Evolutionary conservation across 2,797 vertebrate species (phyloP).

Genomic region (Onychomys arenicola): DNA sequence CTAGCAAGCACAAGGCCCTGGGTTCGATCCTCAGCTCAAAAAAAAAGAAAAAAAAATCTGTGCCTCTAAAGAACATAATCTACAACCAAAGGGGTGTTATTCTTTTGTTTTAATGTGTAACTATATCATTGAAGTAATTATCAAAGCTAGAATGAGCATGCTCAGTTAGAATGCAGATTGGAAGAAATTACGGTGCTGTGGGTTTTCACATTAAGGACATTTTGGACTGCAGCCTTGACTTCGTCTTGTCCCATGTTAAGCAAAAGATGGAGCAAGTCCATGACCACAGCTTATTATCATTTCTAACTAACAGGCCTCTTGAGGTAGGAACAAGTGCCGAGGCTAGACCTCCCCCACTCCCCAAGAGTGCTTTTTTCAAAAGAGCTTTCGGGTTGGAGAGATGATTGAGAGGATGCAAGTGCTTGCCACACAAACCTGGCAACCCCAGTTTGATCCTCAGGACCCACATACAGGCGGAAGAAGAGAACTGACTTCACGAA

Average conservation of each 20-base stretch:
- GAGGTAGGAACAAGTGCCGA: background rate
- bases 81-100: background rate
- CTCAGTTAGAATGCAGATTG: conserved; percentile 33
- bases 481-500: background rate
- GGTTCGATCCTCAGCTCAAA: too few relatives aligned
- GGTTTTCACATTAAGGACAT: conserved; percentile 43
- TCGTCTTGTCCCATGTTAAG: background rate
- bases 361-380: background rate
- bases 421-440: background rate
- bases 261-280: background rate
- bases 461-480: background rate
- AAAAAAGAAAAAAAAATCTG: too few relatives aligned
- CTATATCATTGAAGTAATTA: conserved; percentile 64
- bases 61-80: conserved; percentile 28
- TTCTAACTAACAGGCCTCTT: background rate
- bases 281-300: background rate
- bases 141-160: conserved; percentile 69
- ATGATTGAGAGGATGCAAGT: background rate
- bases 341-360: background rate
- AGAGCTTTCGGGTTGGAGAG: background rate
- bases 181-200: background rate
- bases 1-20: too few relatives aligned
- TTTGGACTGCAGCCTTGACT: background rate
- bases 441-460: background rate
- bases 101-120: conserved; percentile 57